Conservation (phyloP, 2,113 vertebrate genomes). For the Periophthalmodon schlosseri region DNA sequence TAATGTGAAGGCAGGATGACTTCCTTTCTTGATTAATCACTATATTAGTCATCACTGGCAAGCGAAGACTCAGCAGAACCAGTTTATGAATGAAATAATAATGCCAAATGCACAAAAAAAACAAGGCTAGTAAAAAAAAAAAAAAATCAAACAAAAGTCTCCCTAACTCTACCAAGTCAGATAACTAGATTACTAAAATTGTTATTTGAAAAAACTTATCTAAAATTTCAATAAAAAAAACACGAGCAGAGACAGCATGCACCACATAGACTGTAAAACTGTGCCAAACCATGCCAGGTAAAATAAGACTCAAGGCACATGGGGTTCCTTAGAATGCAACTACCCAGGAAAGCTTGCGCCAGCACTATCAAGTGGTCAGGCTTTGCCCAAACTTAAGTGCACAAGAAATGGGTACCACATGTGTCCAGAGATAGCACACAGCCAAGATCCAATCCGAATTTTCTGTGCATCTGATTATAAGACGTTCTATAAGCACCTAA, state of each 20-base stretch:
- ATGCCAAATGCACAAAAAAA: not conserved
- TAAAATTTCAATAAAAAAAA: not conserved
- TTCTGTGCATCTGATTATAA: not conserved
- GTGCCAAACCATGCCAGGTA: not conserved
- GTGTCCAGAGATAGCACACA: conserved; percentile 56
- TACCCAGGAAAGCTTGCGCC: conserved; percentile 5
- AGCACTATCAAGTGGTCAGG: conserved; percentile 27
- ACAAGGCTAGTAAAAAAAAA: not conserved
- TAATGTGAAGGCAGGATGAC: not conserved
- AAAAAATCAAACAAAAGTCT: not conserved
- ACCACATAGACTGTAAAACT: not conserved
- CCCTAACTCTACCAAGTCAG: no score
- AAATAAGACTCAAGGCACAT: not conserved
- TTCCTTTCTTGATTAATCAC: not conserved
- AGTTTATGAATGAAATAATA: not conserved
- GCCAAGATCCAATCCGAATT: conserved; percentile 5
- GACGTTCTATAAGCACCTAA: conserved; percentile 13
- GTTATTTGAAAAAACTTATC: not conserved
- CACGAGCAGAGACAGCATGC: not conserved
- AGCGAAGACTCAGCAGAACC: not conserved
- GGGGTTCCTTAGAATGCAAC: conserved; percentile 7
- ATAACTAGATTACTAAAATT: no score
- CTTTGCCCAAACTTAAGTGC: conserved; percentile 43
- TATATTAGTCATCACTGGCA: not conserved
- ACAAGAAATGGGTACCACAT: conserved; percentile 67